Evolutionary conservation across 2,113 vertebrate genomes (phyloP), one percentile per base, ranked within the genome.

Genomic region (Cnemophilus loriae): DNA sequence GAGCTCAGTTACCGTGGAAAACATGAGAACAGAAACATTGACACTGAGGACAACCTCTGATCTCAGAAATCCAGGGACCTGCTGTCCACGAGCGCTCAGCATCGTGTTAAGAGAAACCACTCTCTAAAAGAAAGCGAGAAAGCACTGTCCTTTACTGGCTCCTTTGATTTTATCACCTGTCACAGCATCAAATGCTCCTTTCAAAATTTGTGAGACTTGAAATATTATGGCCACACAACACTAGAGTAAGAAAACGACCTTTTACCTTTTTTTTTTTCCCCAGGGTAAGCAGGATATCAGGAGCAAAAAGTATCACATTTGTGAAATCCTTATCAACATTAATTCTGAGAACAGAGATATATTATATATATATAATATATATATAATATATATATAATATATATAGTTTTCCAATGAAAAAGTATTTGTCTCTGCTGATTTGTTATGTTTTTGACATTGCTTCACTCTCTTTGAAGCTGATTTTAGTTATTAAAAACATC

Each of bases 161-260:
- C 14, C 49, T 95, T 89, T 96, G 94, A 92, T 96, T 96, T 78
- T 65, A 96, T 90, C 92, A 89, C 64, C 90, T 96, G 93, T 91
- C 91, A 95, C 80, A 94, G 81, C 92, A 84, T 91, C 90, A 97
- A 96, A 81, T 44, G 81, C 87, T 83, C 35, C 84, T 97, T 97
- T 97, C 95, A 96, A 93, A 95, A 92, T 84, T 5, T 57, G 82
- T 83, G 86, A 97, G 75, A 94, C 22, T 33, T 90, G 71, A 94
- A 93, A 92, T 75, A 55, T 55, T 65, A 90, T 21, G 64, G 55
- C 46, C 80, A 75, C 76, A 91, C 55, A 90, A 95, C 55, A 84
- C 55, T 10, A 71, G 91, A 77, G 74, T 60, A 84, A 74, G 85
- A 84, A 89, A 89, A 85, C 47, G 37, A 24, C 49, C 30, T 75